A percentile compares a stretch with the other conserved stretches of the same genome.
Evolutionary conservation across 1,140 invertebrate species (phyloP).

Genomic region (Psilanteris sp.): DNA sequence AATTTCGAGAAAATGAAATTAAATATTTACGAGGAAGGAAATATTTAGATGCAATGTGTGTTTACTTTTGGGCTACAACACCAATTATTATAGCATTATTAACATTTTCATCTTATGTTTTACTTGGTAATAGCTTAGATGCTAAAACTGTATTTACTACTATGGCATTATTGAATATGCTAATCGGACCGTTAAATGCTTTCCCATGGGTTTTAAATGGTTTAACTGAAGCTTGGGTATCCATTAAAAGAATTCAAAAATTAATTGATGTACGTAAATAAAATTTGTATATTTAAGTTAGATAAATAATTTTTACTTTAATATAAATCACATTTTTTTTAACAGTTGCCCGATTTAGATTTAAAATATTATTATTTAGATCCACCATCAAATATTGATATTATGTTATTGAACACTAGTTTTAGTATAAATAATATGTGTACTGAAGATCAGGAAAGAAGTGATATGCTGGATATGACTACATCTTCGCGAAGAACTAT

Average conservation of each 20-base stretch:
- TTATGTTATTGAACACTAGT: slow-evolving; percentile 79
- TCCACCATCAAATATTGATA: slow-evolving; percentile 72
- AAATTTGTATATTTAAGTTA: background rate
- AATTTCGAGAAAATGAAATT: slow-evolving; percentile 85
- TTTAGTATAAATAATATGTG: slow-evolving; percentile 68
- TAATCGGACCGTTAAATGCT: slow-evolving; percentile 96
- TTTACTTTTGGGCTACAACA: slow-evolving; percentile 99
- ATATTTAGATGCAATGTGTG: slow-evolving; percentile 98
- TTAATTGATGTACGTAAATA: slow-evolving; percentile 83
- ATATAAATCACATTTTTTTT: no score
- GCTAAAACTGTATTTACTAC: slow-evolving; percentile 96
- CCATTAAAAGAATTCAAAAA: slow-evolving; percentile 89
- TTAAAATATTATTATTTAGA: slow-evolving; percentile 75
- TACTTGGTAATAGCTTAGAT: slow-evolving; percentile 89
- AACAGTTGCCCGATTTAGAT: slow-evolving; percentile 84
- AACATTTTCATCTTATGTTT: slow-evolving; percentile 93
- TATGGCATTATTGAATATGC: slow-evolving; percentile 96
- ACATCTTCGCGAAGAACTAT: slow-evolving; percentile 63
- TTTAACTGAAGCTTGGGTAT: slow-evolving; percentile 95
- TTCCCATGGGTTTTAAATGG: slow-evolving; percentile 99
- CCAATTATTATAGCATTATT: slow-evolving; percentile 95
- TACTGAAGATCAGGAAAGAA: slow-evolving; percentile 10
- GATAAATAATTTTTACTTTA: background rate
- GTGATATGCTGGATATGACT: slow-evolving; percentile 5
- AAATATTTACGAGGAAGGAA: slow-evolving; percentile 91